These are phyloP conservation scores for Haliclona indistincta DNA, from an alignment of 37 sponge, comb jelly and placozoan genomes.

Conservation along the genomic window DNA sequence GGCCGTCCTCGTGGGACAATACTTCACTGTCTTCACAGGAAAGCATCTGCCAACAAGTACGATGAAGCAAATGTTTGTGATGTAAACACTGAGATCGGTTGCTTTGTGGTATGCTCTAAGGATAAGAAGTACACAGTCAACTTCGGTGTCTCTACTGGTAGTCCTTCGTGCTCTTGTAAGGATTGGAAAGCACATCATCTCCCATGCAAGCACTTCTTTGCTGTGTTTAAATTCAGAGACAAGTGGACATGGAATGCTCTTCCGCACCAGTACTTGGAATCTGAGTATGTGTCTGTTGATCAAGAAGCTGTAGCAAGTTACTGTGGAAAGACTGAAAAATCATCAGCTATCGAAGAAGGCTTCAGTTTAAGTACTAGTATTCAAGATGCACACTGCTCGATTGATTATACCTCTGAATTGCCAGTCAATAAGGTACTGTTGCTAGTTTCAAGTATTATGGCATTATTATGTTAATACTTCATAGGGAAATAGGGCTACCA, in stretches of 20 bases:
- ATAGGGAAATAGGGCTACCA: no score
- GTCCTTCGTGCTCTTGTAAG: conserved; percentile 4
- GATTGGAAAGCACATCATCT: conserved; percentile 1
- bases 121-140: neutral
- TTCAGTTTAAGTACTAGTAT: no score
- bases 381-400: no score
- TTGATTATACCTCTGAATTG: neutral
- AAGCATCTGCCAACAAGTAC: neutral
- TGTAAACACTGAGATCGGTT: no score
- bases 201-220: neutral
- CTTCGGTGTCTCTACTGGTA: neutral
- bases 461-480: no score
- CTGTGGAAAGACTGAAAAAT: no score
- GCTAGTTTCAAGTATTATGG: neutral
- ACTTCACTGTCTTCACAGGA: conserved; percentile 5
- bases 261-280: neutral
- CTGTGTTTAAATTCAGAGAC: no score
- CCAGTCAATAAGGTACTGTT: neutral
- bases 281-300: neutral
- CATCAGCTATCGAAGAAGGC: no score
- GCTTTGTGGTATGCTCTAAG: neutral
- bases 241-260: neutral
- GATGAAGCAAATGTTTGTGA: neutral
- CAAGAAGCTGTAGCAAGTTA: conserved; percentile 8
- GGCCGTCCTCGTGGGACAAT: neutral